These are phyloP conservation scores for Megastigmus dorsalis DNA, from an alignment of 2,888 invertebrate genomes.

Conservation along the genomic window DNA sequence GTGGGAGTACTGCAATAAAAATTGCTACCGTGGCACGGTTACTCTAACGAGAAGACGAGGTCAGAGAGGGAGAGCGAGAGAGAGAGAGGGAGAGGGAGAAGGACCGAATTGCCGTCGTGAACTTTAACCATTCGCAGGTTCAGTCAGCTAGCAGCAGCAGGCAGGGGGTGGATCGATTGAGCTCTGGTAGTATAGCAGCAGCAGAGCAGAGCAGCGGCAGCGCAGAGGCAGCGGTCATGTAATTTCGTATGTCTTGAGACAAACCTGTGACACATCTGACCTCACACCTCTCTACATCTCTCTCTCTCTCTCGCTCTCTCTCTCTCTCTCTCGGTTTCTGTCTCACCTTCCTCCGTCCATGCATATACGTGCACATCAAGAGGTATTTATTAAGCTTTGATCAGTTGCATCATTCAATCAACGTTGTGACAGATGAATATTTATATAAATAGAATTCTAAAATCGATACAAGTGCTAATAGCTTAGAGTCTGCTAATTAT, in stretches of 20 bases:
- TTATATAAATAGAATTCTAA: too few species aligned
- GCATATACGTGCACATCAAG: too few species aligned
- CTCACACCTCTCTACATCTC: background rate
- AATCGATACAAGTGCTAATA: too few species aligned
- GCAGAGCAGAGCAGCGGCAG: slow-evolving; percentile 53
- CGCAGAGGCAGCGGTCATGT: background rate
- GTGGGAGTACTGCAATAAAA: slow-evolving; percentile 37
- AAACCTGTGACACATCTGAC: slow-evolving; percentile 9
- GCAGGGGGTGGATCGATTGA: slow-evolving; percentile 49
- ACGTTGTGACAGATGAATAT: too few species aligned
- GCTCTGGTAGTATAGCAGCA: slow-evolving; percentile 31
- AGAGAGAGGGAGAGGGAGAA: slow-evolving; percentile 1
- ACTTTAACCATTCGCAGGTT: slow-evolving; percentile 50
- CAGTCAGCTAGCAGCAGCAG: slow-evolving; percentile 30
- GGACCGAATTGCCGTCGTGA: slow-evolving; percentile 41
- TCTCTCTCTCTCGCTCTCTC: background rate
- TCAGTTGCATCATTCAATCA: too few species aligned
- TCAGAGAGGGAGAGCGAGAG: slow-evolving; percentile 2
- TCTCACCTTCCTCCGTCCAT: background rate
- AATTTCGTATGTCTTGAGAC: slow-evolving; percentile 32
- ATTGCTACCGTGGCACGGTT: slow-evolving; percentile 35
- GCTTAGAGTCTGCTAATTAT: too few species aligned
- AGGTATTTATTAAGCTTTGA: too few species aligned
- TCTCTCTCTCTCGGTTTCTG: background rate
- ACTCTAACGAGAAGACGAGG: slow-evolving; percentile 43